Evolutionary conservation across 2,888 invertebrate genomes (phyloP).

Genomic region (Proisotoma minuta): DNA sequence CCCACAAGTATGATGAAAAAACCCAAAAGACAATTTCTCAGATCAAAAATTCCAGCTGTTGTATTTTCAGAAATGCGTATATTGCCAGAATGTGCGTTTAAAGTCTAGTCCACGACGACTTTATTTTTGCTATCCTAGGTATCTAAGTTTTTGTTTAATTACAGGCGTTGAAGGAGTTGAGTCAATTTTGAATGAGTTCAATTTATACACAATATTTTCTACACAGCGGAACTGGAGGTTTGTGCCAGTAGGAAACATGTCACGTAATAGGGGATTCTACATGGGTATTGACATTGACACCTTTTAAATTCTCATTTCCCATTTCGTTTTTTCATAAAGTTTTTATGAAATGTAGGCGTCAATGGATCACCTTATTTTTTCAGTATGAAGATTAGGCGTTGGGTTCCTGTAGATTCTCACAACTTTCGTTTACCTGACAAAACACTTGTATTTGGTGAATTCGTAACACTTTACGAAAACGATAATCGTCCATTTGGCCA

Average conservation of each 20-base stretch:
- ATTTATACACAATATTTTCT: conserved; percentile 3
- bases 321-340: neutral
- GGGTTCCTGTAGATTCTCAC: neutral
- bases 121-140: neutral
- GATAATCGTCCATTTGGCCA: neutral
- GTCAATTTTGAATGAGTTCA: neutral
- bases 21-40: too few species aligned
- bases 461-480: neutral
- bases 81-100: neutral
- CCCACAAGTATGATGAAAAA: too few species aligned
- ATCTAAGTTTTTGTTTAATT: neutral
- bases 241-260: neutral
- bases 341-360: neutral
- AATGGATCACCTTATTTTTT: conserved; percentile 5
- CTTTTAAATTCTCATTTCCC: neutral
- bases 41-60: neutral
- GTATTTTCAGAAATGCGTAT: neutral
- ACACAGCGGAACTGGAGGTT: neutral
- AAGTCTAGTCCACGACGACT: neutral
- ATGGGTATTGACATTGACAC: neutral
- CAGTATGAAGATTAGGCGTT: neutral
- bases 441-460: neutral
- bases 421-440: neutral
- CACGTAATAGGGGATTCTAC: neutral
- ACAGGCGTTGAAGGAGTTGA: neutral